Base-by-base conservation (phyloP, 2,113 vertebrate species). In the Rutilus rutilus region DNA sequence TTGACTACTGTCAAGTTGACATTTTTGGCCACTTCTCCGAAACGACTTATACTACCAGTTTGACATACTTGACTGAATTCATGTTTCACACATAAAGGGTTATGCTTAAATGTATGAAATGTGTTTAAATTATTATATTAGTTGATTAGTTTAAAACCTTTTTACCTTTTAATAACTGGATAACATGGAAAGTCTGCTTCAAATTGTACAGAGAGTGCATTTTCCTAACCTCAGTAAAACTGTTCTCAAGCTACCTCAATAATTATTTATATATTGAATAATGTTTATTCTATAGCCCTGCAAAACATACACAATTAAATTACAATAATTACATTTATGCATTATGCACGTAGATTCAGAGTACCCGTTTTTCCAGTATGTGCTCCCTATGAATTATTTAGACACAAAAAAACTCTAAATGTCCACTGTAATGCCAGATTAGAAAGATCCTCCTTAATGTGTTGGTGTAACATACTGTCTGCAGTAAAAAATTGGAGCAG, bases 391-490 rank as follows among this genome's bases (percentile, higher is more conserved):
- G 39, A 75, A 74, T 74, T 25, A 39, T 64, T 79, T 60, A 78
- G 33, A 39, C 5, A 42, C 12, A 60, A 47, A 27, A 50, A 67
- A 82, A 47, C 19, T 69, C 19, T 12, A n/a, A 69, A 36, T 25
- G 50, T 9, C 27, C 47, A 42, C n/a, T 73, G 19, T 59, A 73
- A 57, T 73, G 45, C 19, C 45, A 73, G 21, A 83, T 83, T 83
- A 83, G 30, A 36, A 5, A 65, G 19, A 67, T 6, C 42, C 2
- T 27, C 42, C 7, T 27, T 33, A 69, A 82, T 82, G 79, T 82
- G 42, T 67, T 82, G 15, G 5, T 50, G 10, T 52, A 67, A 82
- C 42, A 50, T 82, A 33, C 25, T 82, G 62, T 36, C 42, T 82
- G 62, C 17, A 30, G 19, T 52, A 67, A 64, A 79, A 33, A 23